Evolutionary conservation across 2,113 vertebrate species (phyloP).

Genomic region (Anser cygnoides): DNA sequence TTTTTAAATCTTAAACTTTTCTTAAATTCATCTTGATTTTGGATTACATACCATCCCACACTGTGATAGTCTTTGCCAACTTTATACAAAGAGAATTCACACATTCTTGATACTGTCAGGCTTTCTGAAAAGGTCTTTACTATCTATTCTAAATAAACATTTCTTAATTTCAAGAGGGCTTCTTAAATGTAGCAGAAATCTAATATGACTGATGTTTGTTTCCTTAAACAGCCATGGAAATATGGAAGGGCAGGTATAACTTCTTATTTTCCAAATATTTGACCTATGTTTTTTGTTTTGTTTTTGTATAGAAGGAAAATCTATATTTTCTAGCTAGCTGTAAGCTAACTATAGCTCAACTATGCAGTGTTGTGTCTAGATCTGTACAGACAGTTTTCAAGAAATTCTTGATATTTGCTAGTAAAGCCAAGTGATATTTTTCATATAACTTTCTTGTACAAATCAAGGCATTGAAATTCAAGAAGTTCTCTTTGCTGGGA

Average conservation of each 20-base stretch:
- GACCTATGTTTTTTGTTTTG: neutral
- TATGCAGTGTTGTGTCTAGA: neutral
- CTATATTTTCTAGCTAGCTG: neutral
- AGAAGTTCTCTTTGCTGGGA: conserved; percentile 87
- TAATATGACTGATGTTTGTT: neutral
- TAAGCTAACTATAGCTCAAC: neutral
- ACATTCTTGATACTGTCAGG: neutral
- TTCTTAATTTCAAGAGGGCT: neutral
- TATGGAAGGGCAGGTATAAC: neutral
- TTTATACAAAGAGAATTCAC: neutral
- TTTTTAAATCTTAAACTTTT: neutral
- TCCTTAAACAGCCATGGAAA: neutral
- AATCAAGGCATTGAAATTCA: conserved; percentile 81
- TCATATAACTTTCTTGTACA: neutral
- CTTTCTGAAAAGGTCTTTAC: neutral
- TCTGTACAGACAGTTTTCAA: neutral
- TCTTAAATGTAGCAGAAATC: neutral
- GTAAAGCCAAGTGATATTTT: neutral
- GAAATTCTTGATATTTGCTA: neutral
- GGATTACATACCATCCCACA: neutral
- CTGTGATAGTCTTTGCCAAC: neutral
- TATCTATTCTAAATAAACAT: neutral
- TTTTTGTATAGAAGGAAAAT: neutral
- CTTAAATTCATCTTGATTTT: neutral
- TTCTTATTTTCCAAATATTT: neutral